These are phyloP conservation scores for Plutomurus gul DNA, from an alignment of 1,140 invertebrate genomes.

Conservation along the genomic window DNA sequence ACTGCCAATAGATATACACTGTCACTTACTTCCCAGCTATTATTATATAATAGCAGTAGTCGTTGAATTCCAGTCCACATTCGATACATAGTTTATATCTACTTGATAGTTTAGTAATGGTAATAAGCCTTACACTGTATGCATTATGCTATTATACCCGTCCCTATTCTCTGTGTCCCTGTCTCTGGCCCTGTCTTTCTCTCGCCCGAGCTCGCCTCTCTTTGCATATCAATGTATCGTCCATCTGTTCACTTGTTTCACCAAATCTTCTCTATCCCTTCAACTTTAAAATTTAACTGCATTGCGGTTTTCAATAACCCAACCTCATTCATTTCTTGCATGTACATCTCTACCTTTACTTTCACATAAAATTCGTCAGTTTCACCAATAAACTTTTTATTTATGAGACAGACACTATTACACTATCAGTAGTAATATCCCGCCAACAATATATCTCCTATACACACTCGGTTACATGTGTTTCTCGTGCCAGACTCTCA, in stretches of 20 bases:
- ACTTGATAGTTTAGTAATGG: constrained; percentile 21
- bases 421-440: too few relatives aligned
- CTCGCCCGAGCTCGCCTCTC: too few relatives aligned
- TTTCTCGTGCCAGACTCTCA: too few relatives aligned
- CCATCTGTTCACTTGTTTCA: constrained; percentile 50
- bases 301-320: constrained; percentile 43
- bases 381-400: too few relatives aligned
- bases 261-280: constrained; percentile 21
- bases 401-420: too few relatives aligned
- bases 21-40: not conserved
- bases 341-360: too few relatives aligned
- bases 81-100: constrained; percentile 15
- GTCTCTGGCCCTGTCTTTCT: too few relatives aligned
- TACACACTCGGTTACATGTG: too few relatives aligned
- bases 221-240: constrained; percentile 53
- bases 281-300: constrained; percentile 30
- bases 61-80: not conserved
- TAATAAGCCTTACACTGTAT: not conserved
- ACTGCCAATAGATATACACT: constrained; percentile 5
- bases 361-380: too few relatives aligned
- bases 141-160: not conserved
- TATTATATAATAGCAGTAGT: too few relatives aligned
- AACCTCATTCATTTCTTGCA: not conserved
- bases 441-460: too few relatives aligned
- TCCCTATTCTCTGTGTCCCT: not conserved